These are phyloP conservation scores for Platysteira castanea DNA, from an alignment of 2,113 vertebrate species.

Conservation along the genomic window DNA sequence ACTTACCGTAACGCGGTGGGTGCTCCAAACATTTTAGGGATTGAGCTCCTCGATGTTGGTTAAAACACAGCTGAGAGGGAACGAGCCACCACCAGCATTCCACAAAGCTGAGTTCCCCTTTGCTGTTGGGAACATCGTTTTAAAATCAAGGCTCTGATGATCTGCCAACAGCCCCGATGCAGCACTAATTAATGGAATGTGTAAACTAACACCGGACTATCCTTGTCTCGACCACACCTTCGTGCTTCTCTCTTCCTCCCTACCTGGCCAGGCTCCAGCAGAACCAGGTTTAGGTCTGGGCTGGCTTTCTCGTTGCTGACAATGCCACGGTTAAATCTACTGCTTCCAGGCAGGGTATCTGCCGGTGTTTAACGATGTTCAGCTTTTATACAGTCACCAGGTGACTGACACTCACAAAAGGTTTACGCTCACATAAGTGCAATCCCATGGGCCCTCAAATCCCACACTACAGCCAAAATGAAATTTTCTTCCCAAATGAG, in stretches of 20 bases:
- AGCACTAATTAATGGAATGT: not conserved
- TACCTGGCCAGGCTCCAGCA: not conserved
- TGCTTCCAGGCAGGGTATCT: not conserved
- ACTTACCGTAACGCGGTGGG: not conserved
- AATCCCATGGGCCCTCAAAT: not conserved
- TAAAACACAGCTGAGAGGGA: not conserved
- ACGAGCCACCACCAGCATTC: rapidly evolving
- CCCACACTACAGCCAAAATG: not conserved
- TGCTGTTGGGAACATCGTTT: not conserved
- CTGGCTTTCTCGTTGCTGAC: not conserved
- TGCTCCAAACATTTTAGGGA: not conserved
- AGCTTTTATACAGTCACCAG: not conserved
- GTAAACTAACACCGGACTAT: not conserved
- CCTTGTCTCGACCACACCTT: not conserved
- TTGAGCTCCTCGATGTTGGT: not conserved
- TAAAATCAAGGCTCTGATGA: not conserved
- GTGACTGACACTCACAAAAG: not conserved
- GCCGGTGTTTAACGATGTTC: not conserved
- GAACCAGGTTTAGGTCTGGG: not conserved
- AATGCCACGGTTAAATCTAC: not conserved
- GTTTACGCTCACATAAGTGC: not conserved
- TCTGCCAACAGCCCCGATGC: not conserved
- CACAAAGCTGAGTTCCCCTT: not conserved
- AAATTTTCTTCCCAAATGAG: not conserved
- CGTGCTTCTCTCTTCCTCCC: not conserved